A percentile compares a stretch with the other conserved stretches of the same genome.
These are phyloP conservation scores for Anastatus disparis DNA, from an alignment of 1,140 invertebrate genomes.

Conservation along the genomic window DNA sequence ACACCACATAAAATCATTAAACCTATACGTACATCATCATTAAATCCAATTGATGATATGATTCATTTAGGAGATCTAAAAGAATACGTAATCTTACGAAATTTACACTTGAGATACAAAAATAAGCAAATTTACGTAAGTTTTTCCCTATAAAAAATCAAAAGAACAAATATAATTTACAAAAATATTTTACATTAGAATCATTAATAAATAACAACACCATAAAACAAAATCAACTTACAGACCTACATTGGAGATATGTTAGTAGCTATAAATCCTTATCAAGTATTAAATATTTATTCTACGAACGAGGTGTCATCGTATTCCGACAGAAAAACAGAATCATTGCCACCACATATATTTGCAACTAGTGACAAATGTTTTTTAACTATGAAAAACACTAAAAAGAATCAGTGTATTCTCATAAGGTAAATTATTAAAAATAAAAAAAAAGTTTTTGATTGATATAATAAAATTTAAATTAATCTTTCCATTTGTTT, in stretches of 20 bases:
- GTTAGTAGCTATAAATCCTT: slow-evolving; percentile 97
- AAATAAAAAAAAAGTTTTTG: background rate
- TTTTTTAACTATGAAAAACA: slow-evolving; percentile 93
- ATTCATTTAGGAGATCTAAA: slow-evolving; percentile 97
- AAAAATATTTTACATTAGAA: too few species aligned
- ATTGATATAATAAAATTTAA: too few species aligned
- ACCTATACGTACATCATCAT: slow-evolving; percentile 96
- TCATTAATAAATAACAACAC: too few species aligned
- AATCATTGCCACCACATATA: slow-evolving; percentile 95
- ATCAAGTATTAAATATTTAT: slow-evolving; percentile 97
- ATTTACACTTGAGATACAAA: slow-evolving; percentile 95
- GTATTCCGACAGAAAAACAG: slow-evolving; percentile 95
- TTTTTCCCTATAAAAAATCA: slow-evolving; percentile 47
- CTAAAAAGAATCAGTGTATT: slow-evolving; percentile 95
- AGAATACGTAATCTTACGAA: slow-evolving; percentile 95
- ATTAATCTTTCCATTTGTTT: too few species aligned
- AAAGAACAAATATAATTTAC: too few species aligned
- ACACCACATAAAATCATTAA: slow-evolving; percentile 92
- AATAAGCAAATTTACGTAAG: slow-evolving; percentile 98
- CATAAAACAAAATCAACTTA: too few species aligned
- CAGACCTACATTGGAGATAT: slow-evolving; percentile 99
- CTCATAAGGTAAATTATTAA: slow-evolving; percentile 79
- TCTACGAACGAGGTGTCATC: slow-evolving; percentile 96
- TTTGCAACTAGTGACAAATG: slow-evolving; percentile 97
- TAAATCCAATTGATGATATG: slow-evolving; percentile 99